phyloP scores from a whole-genome alignment of 2,113 vertebrate species.

The Paramormyrops kingsleyae region DNA sequence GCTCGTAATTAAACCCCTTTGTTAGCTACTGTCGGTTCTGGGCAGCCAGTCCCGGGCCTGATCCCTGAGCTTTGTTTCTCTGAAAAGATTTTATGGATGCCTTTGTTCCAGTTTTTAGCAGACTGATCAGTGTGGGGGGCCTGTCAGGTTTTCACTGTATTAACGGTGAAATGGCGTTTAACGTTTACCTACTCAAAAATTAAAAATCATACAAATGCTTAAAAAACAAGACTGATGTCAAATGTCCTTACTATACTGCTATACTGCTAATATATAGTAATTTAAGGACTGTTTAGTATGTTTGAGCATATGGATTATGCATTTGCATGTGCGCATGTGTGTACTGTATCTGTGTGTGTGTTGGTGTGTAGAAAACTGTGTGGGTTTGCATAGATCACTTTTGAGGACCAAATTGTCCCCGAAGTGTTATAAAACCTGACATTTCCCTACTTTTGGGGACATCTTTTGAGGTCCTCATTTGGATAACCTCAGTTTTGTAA shows the following conservation, averaged over 20 bases:
- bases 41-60: conserved; percentile 9
- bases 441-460: too few relatives aligned
- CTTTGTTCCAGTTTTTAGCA: neutral
- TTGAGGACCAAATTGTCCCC: too few relatives aligned
- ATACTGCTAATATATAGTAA: neutral
- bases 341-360: neutral
- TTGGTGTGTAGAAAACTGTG: neutral
- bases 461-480: too few relatives aligned
- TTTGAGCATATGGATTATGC: neutral
- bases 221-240: neutral
- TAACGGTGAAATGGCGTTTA: neutral
- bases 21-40: conserved; percentile 19
- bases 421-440: too few relatives aligned
- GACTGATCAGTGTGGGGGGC: neutral
- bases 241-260: neutral
- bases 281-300: neutral
- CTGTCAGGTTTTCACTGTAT: neutral
- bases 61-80: conserved; percentile 11
- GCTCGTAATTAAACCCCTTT: conserved; percentile 33
- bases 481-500: too few relatives aligned
- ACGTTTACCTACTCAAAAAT: neutral
- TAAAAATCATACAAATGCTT: neutral
- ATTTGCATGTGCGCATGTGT: neutral
- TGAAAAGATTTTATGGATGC: neutral
- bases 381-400: too few relatives aligned